Evolutionary conservation across 53 echinoderm and acorn worm genomes (phyloP).

Genomic region (Arbacia lixula): DNA sequence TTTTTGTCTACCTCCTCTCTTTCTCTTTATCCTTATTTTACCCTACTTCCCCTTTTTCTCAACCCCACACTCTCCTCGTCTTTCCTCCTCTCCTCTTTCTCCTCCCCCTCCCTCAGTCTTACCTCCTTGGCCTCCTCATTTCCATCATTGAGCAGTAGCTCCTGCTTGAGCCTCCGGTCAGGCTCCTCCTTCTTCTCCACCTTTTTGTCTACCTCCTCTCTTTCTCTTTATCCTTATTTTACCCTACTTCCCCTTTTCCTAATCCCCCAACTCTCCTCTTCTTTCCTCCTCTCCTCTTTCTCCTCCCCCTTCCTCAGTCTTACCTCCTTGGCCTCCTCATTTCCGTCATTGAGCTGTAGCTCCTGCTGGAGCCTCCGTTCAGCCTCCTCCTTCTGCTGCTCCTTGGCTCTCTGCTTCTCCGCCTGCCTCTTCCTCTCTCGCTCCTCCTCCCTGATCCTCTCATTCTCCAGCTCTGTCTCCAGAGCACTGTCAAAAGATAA

Average conservation of each 20-base stretch:
- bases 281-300: background rate
- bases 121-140: background rate
- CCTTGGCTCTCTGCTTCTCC: slow-evolving; percentile 65
- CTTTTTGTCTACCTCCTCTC: too few relatives aligned
- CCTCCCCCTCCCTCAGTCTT: background rate
- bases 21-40: background rate
- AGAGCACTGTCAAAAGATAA: slow-evolving; percentile 62
- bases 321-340: slow-evolving; percentile 84
- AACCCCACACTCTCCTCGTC: background rate
- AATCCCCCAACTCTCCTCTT: background rate
- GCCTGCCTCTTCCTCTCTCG: slow-evolving; percentile 63
- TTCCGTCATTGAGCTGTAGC: slow-evolving; percentile 72
- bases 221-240: too few relatives aligned
- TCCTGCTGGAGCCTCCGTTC: slow-evolving; percentile 86
- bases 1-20: too few relatives aligned
- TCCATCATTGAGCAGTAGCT: too few relatives aligned
- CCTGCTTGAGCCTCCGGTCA: too few relatives aligned
- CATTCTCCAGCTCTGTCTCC: slow-evolving; percentile 81
- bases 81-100: background rate
- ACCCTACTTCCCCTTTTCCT: too few relatives aligned
- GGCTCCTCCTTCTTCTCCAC: too few relatives aligned
- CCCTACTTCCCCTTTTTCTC: background rate
- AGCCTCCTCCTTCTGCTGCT: slow-evolving; percentile 87
- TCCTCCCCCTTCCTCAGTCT: background rate
- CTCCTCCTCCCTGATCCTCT: slow-evolving; percentile 80